These are phyloP conservation scores for Gymnocypris eckloni DNA, from an alignment of 2,797 vertebrate genomes.

Conservation along the genomic window DNA sequence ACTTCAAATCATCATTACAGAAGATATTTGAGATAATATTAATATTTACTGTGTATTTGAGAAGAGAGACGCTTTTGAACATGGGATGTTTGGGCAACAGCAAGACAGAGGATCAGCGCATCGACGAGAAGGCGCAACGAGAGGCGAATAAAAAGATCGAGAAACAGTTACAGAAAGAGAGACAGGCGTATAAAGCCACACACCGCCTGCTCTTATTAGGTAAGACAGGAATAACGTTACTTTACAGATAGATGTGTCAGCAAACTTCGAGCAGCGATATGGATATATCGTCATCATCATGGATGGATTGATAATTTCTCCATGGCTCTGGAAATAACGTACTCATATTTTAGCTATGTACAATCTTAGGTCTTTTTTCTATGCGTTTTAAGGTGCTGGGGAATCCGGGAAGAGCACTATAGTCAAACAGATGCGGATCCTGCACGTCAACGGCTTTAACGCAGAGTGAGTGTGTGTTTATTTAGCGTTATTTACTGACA, in stretches of 20 bases:
- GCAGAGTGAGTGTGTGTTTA: conserved; percentile 85
- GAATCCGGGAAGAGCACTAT: conserved; percentile 99
- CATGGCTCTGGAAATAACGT: neutral
- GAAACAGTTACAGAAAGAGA: conserved; percentile 95
- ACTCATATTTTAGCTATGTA: neutral
- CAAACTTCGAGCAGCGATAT: neutral
- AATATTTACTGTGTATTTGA: conserved; percentile 44
- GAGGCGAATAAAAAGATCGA: conserved; percentile 99
- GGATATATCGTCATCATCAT: neutral
- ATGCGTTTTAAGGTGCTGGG: conserved; percentile 86
- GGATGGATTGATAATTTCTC: neutral
- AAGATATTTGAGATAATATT: conserved; percentile 38
- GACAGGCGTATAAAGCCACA: conserved; percentile 94
- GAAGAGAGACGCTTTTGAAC: conserved; percentile 59
- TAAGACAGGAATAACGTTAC: conserved; percentile 69
- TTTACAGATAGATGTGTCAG: conserved; percentile 3
- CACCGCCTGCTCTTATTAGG: conserved; percentile 94
- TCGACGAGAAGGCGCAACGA: conserved; percentile 93
- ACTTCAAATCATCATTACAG: conserved; percentile 45
- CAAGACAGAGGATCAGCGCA: conserved; percentile 93
- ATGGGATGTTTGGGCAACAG: conserved; percentile 98
- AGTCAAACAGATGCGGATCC: conserved; percentile 98
- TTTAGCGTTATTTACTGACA: conserved; percentile 23
- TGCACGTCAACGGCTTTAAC: conserved; percentile 97
- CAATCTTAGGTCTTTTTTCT: conserved; percentile 52